A percentile compares a stretch with the other conserved stretches of the same genome.
phyloP scores from a whole-genome alignment of 2,113 vertebrate species.

The Merops nubicus region DNA sequence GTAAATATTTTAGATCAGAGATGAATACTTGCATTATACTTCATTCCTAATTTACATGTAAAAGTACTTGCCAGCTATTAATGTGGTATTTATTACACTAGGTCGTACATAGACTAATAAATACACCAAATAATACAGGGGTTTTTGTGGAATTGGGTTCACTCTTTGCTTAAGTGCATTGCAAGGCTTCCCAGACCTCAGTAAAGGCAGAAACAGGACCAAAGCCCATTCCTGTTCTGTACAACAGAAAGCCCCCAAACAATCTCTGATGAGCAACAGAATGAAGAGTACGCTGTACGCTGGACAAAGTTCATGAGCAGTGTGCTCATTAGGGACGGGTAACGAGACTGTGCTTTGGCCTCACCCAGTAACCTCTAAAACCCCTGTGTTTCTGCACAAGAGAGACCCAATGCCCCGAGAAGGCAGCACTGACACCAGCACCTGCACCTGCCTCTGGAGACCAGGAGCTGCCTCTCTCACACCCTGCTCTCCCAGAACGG shows the following conservation, averaged over 20 bases:
- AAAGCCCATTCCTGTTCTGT: background rate
- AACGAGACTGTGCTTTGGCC: background rate
- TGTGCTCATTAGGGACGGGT: background rate
- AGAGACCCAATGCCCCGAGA: background rate
- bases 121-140: background rate
- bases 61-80: background rate
- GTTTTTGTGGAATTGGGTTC: rapidly evolving
- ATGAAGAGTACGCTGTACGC: background rate
- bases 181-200: background rate
- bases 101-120: background rate
- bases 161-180: background rate
- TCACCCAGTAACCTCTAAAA: conserved; percentile 4
- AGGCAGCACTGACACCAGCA: background rate
- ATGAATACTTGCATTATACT: conserved; percentile 5
- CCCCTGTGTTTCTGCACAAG: background rate
- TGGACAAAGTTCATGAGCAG: background rate
- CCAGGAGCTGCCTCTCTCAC: background rate
- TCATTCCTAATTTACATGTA: background rate
- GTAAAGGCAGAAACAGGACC: background rate
- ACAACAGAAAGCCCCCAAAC: background rate
- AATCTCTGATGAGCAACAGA: background rate
- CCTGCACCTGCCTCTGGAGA: background rate
- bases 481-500: background rate
- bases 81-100: background rate
- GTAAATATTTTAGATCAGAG: conserved; percentile 24